These are phyloP conservation scores for Orius insidiosus DNA, from an alignment of 1,140 invertebrate genomes.

Conservation along the genomic window DNA sequence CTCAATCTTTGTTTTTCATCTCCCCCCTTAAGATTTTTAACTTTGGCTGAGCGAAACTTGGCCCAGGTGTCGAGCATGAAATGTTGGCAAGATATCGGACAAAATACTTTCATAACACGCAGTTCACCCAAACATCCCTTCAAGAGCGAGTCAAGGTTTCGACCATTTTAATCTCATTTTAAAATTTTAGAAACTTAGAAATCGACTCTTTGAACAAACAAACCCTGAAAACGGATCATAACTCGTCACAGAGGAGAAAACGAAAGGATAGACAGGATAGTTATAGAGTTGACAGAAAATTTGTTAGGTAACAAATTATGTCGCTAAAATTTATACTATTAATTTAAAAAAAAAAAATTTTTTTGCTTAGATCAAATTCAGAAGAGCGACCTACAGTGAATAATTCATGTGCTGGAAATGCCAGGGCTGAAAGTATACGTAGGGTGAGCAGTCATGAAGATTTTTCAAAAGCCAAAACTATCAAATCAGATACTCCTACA, in stretches of 20 bases:
- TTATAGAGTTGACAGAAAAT: conserved; percentile 39
- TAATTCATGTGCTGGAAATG: conserved; percentile 23
- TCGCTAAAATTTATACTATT: background rate
- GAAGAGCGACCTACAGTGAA: conserved; percentile 22
- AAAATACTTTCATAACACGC: no score
- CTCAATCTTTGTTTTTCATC: no score
- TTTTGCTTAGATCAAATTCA: conserved; percentile 21
- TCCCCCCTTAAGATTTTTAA: no score
- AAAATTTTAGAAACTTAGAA: background rate
- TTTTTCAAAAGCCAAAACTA: conserved; percentile 24
- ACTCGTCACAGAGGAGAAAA: conserved; percentile 36
- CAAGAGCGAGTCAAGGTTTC: no score
- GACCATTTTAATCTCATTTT: background rate
- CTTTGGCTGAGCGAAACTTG: no score
- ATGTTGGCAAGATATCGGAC: no score
- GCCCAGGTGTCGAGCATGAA: no score
- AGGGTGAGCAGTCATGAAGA: conserved; percentile 46
- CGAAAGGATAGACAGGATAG: conserved; percentile 59
- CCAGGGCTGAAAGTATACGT: conserved; percentile 32
- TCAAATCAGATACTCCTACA: conserved; percentile 1
- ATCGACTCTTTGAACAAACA: background rate
- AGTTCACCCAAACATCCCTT: background rate
- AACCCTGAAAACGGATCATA: background rate
- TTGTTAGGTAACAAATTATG: conserved; percentile 39
- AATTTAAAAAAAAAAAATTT: conserved; percentile 7